phyloP scores from a whole-genome alignment of 2,113 vertebrate species.

The Thamnophis sirtalis region DNA sequence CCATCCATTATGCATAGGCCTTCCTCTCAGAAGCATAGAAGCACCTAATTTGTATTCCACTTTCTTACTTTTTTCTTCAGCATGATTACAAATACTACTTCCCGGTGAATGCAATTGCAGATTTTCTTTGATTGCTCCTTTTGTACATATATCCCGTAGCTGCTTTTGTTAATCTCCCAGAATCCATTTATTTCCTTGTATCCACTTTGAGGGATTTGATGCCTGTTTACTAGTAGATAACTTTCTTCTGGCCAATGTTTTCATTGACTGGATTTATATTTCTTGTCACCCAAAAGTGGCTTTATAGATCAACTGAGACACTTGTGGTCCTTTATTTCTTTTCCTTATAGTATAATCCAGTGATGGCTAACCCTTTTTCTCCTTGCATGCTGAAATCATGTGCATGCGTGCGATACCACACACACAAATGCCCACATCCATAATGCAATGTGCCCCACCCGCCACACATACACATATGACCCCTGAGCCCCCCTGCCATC shows the following conservation, averaged over 20 bases:
- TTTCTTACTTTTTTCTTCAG: background rate
- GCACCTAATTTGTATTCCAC: background rate
- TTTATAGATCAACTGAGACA: background rate
- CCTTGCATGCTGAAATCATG: no score
- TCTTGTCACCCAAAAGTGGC: background rate
- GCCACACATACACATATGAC: no score
- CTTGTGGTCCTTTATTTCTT: background rate
- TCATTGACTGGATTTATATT: background rate
- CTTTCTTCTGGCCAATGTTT: background rate
- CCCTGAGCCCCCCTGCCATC: no score
- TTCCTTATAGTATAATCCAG: background rate
- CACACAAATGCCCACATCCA: no score
- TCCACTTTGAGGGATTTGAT: background rate
- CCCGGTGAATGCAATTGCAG: background rate
- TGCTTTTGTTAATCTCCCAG: background rate
- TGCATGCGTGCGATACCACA: no score
- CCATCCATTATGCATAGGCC: background rate
- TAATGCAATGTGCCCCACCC: no score
- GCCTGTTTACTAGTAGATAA: background rate
- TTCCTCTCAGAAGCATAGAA: background rate
- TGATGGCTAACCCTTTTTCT: no score
- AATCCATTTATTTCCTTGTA: background rate
- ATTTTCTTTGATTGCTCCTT: background rate
- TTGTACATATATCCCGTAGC: background rate
- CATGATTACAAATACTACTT: background rate